Base-by-base conservation (phyloP, 1,140 invertebrate genomes). In the Pygmarrhopalites habei region DNA sequence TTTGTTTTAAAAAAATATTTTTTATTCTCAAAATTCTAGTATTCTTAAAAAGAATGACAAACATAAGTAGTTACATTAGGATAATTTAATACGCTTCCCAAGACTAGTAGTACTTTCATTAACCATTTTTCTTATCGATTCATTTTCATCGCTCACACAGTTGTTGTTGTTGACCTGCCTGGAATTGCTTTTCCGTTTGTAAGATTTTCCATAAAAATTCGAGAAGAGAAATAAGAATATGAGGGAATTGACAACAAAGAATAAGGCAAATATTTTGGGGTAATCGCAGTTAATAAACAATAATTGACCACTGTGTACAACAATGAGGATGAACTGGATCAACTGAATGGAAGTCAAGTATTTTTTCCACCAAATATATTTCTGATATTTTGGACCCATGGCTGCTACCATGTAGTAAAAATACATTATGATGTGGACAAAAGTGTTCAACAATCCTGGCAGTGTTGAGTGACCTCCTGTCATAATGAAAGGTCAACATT, bases 401-500 rank as follows among this genome's bases (percentile, higher is more conserved):
- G 92, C 90, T 0, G 92, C 83, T 72, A 94, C 80, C 83, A 92
- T 86, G 76, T 95, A 95, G 75, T 95, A 95, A 51, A 82, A 81
- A 75, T 95, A 95, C 91, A 95, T 93, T 66, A 93, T 82, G n/a
- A 92, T 82, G 73, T 97, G 94, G 3, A 97, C 91, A 41, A 92
- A 82, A 73, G 92, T 92, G 80, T 97, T 98, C 71, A 95, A 83
- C 64, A 91, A 81, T 77, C 90, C 90, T 43, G 87, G 91, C 78
- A 92, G 90, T 1, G 85, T 83, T 60, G 89, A 89, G 72, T 94
- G 91, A 56, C 90, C 91, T n/a, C n/a, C n/a, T n/a, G n/a, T n/a
- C n/a, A n/a, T n/a, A n/a, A n/a, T n/a, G n/a, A n/a, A n/a, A n/a
- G n/a, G n/a, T n/a, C n/a, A 77, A 67, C 75, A 64, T 88, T n/a